Conservation (phyloP, 30 jellyfish, hydroid and myxozoan genomes). For the Mastigias papua region DNA sequence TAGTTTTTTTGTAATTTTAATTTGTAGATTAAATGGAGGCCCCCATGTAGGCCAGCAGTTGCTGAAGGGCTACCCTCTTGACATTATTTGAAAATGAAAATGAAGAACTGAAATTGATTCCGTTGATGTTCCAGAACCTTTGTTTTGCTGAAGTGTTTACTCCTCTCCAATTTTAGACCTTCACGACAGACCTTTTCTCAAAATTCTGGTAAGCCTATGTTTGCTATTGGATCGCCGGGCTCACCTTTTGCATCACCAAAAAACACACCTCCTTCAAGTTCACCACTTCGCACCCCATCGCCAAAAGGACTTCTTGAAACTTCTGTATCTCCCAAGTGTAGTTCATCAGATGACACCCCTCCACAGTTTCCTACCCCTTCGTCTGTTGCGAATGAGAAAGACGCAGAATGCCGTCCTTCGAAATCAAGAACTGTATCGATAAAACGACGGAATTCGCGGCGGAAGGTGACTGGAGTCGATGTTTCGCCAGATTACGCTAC, state of each 20-base stretch:
- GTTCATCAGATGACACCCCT: conserved; percentile 38
- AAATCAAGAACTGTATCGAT: conserved; percentile 24
- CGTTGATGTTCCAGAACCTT: too few species aligned
- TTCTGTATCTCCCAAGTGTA: conserved; percentile 41
- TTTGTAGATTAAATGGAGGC: too few species aligned
- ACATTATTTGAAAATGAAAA: too few species aligned
- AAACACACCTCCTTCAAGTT: conserved; percentile 62
- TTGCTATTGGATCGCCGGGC: conserved; percentile 74
- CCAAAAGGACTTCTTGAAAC: conserved; percentile 17
- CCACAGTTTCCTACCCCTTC: conserved; percentile 26
- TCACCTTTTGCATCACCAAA: conserved; percentile 72
- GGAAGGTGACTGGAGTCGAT: conserved; percentile 47
- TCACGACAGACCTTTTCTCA: not conserved
- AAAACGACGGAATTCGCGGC: conserved; percentile 31
- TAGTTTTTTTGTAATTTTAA: too few species aligned
- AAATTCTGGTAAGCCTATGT: conserved; percentile 29
- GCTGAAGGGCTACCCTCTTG: too few species aligned
- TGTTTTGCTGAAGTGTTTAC: too few species aligned
- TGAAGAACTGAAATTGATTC: too few species aligned
- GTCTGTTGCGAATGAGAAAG: not conserved
- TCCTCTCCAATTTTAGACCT: conserved; percentile 8
- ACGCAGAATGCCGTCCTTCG: not conserved
- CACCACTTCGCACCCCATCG: conserved; percentile 66
- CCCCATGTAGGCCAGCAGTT: too few species aligned
- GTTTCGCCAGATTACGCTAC: conserved; percentile 58